Evolutionary conservation across 2,888 invertebrate genomes (phyloP), one percentile per base, ranked within the genome.

Genomic region (Pelosia muscerda): DNA sequence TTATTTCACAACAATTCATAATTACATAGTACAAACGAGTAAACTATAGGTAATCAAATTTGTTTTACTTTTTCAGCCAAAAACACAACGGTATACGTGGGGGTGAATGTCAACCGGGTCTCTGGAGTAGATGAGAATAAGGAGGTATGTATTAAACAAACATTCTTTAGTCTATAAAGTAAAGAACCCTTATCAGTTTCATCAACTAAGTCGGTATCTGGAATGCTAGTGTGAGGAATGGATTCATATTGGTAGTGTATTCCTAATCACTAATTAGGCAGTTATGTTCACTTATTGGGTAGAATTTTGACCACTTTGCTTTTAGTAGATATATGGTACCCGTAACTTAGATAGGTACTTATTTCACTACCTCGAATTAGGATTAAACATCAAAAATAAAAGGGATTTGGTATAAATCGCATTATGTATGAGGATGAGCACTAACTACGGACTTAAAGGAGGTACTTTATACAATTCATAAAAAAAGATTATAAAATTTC

Each of bases 101-200:
- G 96, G 68, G 91, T 96, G 71, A 96, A 95, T 87, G 95, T 96
- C 81, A 96, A 96, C 84, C 86, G 96, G 74, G 96, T 96, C 66
- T 96, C 96, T 63, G 96, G 95, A 73, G 96, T 96, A 57, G 96
- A 96, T 86, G 96, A 96, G 81, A 96, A 95, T 81, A 96, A 95
- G 90, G 96, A 96, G 95, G 96, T 96, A 91, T 87, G 88, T 77
- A 25, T 23, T 42, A 42, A 9, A 49, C 8, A 49, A 42, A 42
- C 19, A 42, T 19, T 19, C 5, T 2, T n/a, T n/a, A 49, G 2
- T 49, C 19, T n/a, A 19, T 49, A 49, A n/a, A n/a, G 49, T 49
- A 19, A 49, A 3, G 19, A 19, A 42, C n/a, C n/a, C 6, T 49
- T 9, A n/a, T 9, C 9, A n/a, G 9, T 2, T 8, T n/a, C 42